Percentiles rank a stretch among this genome's conserved stretches.
phyloP scores from a whole-genome alignment of 1,140 invertebrate species.

The Pollicipes pollicipes region DNA sequence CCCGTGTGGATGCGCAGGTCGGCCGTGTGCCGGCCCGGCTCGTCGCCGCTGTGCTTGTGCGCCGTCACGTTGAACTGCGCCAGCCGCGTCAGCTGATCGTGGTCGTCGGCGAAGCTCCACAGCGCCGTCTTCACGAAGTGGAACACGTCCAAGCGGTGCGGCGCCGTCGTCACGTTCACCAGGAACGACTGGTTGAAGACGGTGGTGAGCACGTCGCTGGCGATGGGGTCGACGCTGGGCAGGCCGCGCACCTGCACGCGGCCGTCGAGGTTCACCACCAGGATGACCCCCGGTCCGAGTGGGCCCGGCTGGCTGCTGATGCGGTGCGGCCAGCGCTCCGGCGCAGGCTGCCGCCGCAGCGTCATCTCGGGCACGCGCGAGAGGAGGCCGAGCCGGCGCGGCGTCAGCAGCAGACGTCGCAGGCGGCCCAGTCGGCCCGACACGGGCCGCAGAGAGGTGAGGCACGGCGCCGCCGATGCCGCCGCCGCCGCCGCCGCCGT shows the following conservation, averaged over 20 bases:
- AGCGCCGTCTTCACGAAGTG: slow-evolving; percentile 86
- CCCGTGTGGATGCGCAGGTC: slow-evolving; percentile 24
- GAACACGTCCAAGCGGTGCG: slow-evolving; percentile 77
- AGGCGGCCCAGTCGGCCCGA: slow-evolving; percentile 19
- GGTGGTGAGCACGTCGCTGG: slow-evolving; percentile 77
- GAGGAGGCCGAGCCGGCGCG: not conserved
- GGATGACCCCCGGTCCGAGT: slow-evolving; percentile 74
- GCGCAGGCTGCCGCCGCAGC: slow-evolving; percentile 20
- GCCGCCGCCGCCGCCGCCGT: slow-evolving; percentile 39
- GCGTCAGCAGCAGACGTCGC: slow-evolving; percentile 18
- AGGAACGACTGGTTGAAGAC: slow-evolving; percentile 82
- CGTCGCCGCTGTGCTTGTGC: slow-evolving; percentile 51
- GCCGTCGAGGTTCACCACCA: slow-evolving; percentile 55
- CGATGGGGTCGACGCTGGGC: slow-evolving; percentile 67
- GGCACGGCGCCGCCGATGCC: slow-evolving; percentile 33
- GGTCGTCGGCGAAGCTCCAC: slow-evolving; percentile 69
- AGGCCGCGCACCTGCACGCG: slow-evolving; percentile 68
- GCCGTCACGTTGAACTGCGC: slow-evolving; percentile 85
- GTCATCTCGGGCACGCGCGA: not conserved
- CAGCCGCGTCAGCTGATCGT: slow-evolving; percentile 64
- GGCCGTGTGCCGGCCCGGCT: slow-evolving; percentile 12
- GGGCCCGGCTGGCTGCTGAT: slow-evolving; percentile 41
- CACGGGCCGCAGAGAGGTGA: slow-evolving; percentile 13
- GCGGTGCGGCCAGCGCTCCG: slow-evolving; percentile 35
- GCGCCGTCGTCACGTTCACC: slow-evolving; percentile 68